phyloP scores from a whole-genome alignment of 37 sponge, comb jelly and placozoan genomes.

The Eunapius fragilis region DNA sequence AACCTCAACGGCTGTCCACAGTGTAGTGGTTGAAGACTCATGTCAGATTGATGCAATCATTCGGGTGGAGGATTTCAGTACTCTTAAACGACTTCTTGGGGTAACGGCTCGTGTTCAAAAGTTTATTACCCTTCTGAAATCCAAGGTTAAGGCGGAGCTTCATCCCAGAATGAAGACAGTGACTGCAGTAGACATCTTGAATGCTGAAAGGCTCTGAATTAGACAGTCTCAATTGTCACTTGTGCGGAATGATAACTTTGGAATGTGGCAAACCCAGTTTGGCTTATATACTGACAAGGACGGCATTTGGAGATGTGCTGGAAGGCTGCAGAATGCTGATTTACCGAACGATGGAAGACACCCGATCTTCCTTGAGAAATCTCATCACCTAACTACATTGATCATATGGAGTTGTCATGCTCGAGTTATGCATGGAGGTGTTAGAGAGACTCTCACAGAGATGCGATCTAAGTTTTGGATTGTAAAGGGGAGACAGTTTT shows the following conservation, averaged over 20 bases:
- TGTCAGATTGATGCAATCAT: not conserved
- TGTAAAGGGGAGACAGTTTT: not conserved
- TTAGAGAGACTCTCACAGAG: not conserved
- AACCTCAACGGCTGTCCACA: not conserved
- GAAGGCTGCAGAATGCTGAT: conserved; percentile 22
- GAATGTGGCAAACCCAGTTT: not conserved
- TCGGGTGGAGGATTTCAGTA: not conserved
- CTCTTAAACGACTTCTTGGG: conserved; percentile 4
- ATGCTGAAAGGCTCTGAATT: conserved; percentile 24
- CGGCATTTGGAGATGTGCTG: conserved; percentile 26
- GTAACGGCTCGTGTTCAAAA: conserved; percentile 8
- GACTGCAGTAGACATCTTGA: not conserved
- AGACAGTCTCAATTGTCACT: conserved; percentile 6
- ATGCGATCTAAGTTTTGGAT: conserved; percentile 11
- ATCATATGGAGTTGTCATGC: not conserved
- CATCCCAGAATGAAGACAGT: not conserved
- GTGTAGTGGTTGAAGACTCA: conserved; percentile 3
- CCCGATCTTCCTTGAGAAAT: not conserved
- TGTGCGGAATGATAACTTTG: not conserved
- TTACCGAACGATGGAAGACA: conserved; percentile 11
- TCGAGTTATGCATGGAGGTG: conserved; percentile 7
- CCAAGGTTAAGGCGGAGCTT: not conserved
- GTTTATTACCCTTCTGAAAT: not conserved
- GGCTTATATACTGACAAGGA: conserved; percentile 7
- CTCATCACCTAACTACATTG: conserved; percentile 25